A percentile compares a stretch with the other conserved stretches of the same genome.
phyloP scores from a whole-genome alignment of 2,888 invertebrate species.

The Clivina fossor region DNA sequence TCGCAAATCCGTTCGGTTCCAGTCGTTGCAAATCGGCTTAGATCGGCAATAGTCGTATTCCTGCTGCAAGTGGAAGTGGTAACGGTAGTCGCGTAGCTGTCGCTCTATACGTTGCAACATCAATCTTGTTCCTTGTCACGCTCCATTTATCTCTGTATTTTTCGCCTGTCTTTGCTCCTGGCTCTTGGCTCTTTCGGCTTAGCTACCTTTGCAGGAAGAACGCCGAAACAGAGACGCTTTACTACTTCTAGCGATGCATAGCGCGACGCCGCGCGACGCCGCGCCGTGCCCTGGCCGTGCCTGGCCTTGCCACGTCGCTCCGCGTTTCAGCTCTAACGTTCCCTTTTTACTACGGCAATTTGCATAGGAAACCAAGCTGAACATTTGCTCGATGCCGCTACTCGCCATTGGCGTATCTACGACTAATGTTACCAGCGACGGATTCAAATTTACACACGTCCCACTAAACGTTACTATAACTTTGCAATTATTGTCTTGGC shows the following conservation, averaged over 20 bases:
- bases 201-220: no score
- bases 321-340: slow-evolving; percentile 13
- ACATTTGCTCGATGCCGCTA: slow-evolving; percentile 19
- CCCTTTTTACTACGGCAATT: slow-evolving; percentile 26
- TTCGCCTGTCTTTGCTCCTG: slow-evolving; percentile 47
- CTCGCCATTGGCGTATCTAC: slow-evolving; percentile 3
- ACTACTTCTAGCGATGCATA: no score
- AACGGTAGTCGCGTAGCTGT: slow-evolving; percentile 36
- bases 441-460: no score
- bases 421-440: not conserved
- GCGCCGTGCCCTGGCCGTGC: slow-evolving; percentile 9
- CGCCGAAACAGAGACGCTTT: no score
- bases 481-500: no score
- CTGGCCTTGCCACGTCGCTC: no score
- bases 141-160: slow-evolving; percentile 54
- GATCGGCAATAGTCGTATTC: slow-evolving; percentile 39
- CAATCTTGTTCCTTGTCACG: slow-evolving; percentile 53
- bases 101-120: slow-evolving; percentile 44
- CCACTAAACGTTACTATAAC: no score
- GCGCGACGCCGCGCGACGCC: slow-evolving; percentile 9
- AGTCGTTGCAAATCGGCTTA: slow-evolving; percentile 38
- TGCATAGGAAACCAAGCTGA: slow-evolving; percentile 29
- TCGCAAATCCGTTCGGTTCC: no score
- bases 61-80: slow-evolving; percentile 36
- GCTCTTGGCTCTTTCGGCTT: slow-evolving; percentile 43